Evolutionary conservation across 1,140 invertebrate genomes (phyloP).

Genomic region (Monomorium pharaonis): DNA sequence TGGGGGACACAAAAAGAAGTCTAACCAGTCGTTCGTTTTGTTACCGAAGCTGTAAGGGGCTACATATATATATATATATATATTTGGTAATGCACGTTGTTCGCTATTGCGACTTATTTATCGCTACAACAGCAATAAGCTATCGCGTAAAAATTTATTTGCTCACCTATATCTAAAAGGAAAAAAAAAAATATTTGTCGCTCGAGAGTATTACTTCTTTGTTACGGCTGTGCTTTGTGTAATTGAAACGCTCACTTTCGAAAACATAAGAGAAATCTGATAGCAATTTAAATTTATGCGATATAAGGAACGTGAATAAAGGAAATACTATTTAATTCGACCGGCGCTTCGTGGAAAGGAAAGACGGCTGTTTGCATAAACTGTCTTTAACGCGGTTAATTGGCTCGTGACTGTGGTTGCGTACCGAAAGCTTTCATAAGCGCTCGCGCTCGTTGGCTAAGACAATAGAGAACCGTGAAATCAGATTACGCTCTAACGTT

Average conservation of each 20-base stretch:
- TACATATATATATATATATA: neutral
- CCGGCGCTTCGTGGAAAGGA: neutral
- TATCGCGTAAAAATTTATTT: neutral
- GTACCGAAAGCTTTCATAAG: constrained; percentile 35
- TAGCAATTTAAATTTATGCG: neutral
- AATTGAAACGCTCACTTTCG: neutral
- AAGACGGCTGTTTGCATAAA: constrained; percentile 18
- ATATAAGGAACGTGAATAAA: neutral
- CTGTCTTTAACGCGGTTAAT: constrained; percentile 34
- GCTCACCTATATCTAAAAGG: neutral
- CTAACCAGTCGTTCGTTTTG: constrained; percentile 1
- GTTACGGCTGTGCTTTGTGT: neutral
- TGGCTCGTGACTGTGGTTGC: constrained; percentile 26
- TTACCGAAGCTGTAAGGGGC: neutral
- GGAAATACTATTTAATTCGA: constrained; percentile 10
- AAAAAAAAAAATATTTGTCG: neutral
- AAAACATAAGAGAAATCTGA: neutral
- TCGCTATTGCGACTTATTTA: neutral
- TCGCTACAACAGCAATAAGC: neutral
- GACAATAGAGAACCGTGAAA: constrained; percentile 37
- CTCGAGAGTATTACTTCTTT: neutral
- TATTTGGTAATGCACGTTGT: neutral
- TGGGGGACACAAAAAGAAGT: constrained; percentile 21
- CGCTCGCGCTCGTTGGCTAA: constrained; percentile 18
- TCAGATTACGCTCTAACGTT: constrained; percentile 50